Evolutionary conservation across 2,113 vertebrate species (phyloP), one percentile per base, ranked within the genome.

Genomic region (Psettodes erumei): DNA sequence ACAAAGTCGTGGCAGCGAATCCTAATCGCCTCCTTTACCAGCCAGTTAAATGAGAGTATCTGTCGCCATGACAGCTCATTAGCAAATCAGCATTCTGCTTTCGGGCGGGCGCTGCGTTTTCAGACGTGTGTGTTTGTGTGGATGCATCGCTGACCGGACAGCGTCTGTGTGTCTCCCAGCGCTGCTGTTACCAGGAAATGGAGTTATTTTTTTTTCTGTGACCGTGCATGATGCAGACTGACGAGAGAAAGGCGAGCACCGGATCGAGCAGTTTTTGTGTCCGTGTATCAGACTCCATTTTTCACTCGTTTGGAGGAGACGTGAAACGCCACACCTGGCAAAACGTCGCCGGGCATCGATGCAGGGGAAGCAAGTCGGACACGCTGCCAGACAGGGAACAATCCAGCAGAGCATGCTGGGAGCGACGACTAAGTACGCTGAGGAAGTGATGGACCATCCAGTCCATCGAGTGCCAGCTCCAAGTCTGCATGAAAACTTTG

Each of bases 51-150:
- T 85, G 73, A 71, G 82, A 70, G 87, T 70, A 85, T 89, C 72
- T 86, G 84, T 88, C 90, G 86, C 84, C 65, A 81, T 84, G 87
- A 88, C 85, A 85, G 75, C 84, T 89, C 80, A 82, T 89, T 86
- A 88, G 73, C 64, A 64, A 89, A 84, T 83, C 82, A 84, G 74
- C 74, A 66, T 68, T 71, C 72, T 71, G 70, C 73, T 74, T 78
- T 73, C 71, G 74, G 75, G 77, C 77, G 25, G 48, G 77, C 77
- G 25, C 43, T 21, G 53, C 27, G 63, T 62, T 66, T 65, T 50
- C 67, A 25, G 40, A 2, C 6, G 4, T 63, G 61, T 74, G 56
- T 75, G 69, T 81, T 47, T 63, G 35, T 67, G 40, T 48, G 47
- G 55, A 35, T 28, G 25, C n/a, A 32, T 56, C 2, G 30, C 51